A percentile compares a stretch with the other conserved stretches of the same genome.
phyloP scores from a whole-genome alignment of 2,113 vertebrate species.

The Dolichotis patagonum region DNA sequence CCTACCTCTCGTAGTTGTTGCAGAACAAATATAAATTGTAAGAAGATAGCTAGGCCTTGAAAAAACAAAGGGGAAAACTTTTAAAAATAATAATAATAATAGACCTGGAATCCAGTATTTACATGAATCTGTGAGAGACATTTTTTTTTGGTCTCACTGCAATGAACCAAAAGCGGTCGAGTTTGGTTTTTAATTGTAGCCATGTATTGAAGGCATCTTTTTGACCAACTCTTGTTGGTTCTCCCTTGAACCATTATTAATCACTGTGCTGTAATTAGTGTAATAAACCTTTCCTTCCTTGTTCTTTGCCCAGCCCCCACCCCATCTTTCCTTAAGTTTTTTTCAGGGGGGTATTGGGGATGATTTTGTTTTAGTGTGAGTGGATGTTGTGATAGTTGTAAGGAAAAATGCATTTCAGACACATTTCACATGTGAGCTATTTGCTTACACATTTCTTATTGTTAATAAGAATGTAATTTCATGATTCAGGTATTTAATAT shows the following conservation, averaged over 20 bases:
- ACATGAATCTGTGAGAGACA: slow-evolving; percentile 82
- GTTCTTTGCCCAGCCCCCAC: slow-evolving; percentile 47
- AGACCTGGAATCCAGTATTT: slow-evolving; percentile 85
- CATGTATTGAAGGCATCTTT: slow-evolving; percentile 82
- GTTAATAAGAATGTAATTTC: slow-evolving; percentile 89
- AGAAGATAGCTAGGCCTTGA: slow-evolving; percentile 83
- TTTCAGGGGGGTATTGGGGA: slow-evolving; percentile 52
- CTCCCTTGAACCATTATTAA: slow-evolving; percentile 88
- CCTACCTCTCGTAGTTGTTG: slow-evolving; percentile 89
- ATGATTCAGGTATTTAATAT: slow-evolving; percentile 88
- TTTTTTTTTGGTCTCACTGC: slow-evolving; percentile 81
- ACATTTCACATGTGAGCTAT: slow-evolving; percentile 89
- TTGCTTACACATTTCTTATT: slow-evolving; percentile 89
- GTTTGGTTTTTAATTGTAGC: slow-evolving; percentile 83
- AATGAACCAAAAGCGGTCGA: slow-evolving; percentile 87
- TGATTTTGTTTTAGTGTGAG: slow-evolving; percentile 80
- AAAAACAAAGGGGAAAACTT: slow-evolving; percentile 79
- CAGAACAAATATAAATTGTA: slow-evolving; percentile 83
- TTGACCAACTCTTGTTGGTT: slow-evolving; percentile 88
- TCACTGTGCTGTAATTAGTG: slow-evolving; percentile 89
- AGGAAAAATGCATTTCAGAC: slow-evolving; percentile 86
- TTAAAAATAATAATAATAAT: slow-evolving; percentile 66
- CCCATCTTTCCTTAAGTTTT: slow-evolving; percentile 80
- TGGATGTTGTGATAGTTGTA: slow-evolving; percentile 81
- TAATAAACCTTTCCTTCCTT: slow-evolving; percentile 77